These are phyloP conservation scores for Ageneiosus marmoratus DNA, from an alignment of 2,113 vertebrate species.

Conservation along the genomic window DNA sequence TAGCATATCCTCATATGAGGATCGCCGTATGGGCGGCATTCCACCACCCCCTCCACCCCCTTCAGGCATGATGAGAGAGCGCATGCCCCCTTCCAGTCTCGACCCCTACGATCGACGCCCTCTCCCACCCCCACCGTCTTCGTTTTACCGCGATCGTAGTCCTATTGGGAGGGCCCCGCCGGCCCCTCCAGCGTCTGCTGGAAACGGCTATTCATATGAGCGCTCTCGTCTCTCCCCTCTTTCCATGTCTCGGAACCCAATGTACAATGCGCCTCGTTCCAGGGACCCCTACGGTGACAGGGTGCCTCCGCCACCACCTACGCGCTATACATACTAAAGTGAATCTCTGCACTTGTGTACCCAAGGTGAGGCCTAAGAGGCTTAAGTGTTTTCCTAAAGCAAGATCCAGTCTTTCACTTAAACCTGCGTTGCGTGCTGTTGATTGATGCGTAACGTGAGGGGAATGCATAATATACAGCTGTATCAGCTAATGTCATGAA, in stretches of 20 bases:
- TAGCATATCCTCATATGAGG: slow-evolving; percentile 65
- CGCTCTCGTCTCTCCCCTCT: slow-evolving; percentile 85
- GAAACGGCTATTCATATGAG: slow-evolving; percentile 87
- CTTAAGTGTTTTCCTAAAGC: slow-evolving; percentile 23
- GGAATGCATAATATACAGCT: background rate
- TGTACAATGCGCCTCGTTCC: slow-evolving; percentile 79
- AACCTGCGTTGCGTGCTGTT: slow-evolving; percentile 18
- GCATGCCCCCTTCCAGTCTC: slow-evolving; percentile 70
- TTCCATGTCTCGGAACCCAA: slow-evolving; percentile 76
- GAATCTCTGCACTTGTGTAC: slow-evolving; percentile 46
- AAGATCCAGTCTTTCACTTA: slow-evolving; percentile 15
- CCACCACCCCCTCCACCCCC: slow-evolving; percentile 75
- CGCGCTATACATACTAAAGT: slow-evolving; percentile 71
- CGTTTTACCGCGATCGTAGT: slow-evolving; percentile 89
- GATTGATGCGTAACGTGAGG: slow-evolving; percentile 27
- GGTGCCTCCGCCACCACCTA: slow-evolving; percentile 66
- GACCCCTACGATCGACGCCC: slow-evolving; percentile 85
- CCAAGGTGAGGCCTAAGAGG: slow-evolving; percentile 69
- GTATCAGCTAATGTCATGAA: slow-evolving; percentile 1
- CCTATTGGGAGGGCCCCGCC: slow-evolving; percentile 80
- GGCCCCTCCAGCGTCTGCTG: slow-evolving; percentile 72
- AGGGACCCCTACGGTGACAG: slow-evolving; percentile 81
- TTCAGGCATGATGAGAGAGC: slow-evolving; percentile 74
- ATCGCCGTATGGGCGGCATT: slow-evolving; percentile 63
- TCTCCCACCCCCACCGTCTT: slow-evolving; percentile 73